phyloP scores from a whole-genome alignment of 2,113 vertebrate species.

The Phrynocephalus versicolor region DNA sequence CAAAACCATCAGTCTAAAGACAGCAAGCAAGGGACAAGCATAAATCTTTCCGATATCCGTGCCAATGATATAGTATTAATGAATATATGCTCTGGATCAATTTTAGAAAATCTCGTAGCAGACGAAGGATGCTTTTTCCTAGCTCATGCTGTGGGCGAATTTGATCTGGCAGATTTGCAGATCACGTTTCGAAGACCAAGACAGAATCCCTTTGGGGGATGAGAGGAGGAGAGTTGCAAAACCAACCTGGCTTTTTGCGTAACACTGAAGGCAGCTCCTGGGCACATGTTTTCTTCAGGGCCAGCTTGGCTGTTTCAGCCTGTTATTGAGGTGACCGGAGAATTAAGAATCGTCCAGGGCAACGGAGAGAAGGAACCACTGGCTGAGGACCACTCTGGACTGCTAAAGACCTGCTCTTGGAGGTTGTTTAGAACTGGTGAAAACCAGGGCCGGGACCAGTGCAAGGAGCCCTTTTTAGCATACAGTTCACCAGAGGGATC shows the following conservation, averaged over 20 bases:
- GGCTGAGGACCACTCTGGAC: neutral
- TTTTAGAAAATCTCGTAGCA: too few relatives aligned
- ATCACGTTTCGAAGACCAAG: neutral
- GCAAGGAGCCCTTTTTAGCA: neutral
- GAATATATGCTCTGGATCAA: too few relatives aligned
- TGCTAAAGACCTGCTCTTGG: neutral
- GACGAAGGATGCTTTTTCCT: neutral
- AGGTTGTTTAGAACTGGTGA: too few relatives aligned
- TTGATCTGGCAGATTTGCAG: neutral
- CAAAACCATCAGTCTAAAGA: too few relatives aligned
- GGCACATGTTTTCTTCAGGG: neutral
- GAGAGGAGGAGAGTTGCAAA: neutral
- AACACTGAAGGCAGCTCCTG: neutral
- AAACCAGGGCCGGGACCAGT: neutral
- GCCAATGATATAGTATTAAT: too few relatives aligned
- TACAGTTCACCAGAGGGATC: neutral
- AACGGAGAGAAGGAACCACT: too few relatives aligned
- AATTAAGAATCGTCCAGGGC: neutral
- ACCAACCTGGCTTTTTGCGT: neutral
- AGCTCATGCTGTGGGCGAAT: too few relatives aligned
- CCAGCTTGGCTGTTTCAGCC: constrained; percentile 2
- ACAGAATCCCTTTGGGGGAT: neutral
- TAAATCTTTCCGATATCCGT: too few relatives aligned
- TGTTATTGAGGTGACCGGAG: neutral
- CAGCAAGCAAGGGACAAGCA: too few relatives aligned